Evolutionary conservation across 2,888 invertebrate genomes (phyloP).

Genomic region (Tineola bisselliella): DNA sequence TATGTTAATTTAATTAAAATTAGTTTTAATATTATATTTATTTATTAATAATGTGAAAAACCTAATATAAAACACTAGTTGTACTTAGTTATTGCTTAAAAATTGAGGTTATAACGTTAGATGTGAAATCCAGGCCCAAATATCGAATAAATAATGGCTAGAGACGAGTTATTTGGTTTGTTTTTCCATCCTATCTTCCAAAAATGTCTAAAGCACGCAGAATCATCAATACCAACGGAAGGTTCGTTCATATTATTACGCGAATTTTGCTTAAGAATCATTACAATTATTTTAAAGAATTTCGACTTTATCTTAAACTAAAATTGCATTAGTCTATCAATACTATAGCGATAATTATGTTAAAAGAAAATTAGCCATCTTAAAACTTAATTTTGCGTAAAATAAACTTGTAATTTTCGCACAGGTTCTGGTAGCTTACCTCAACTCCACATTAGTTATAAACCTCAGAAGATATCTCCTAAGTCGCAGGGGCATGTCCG

Average conservation of each 20-base stretch:
- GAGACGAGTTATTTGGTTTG: constrained; percentile 62
- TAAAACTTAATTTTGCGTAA: too few relatives aligned
- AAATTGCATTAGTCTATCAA: too few relatives aligned
- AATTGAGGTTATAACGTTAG: constrained; percentile 3
- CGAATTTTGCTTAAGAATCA: too few relatives aligned
- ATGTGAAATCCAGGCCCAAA: not conserved
- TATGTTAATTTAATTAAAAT: not conserved
- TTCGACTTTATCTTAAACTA: too few relatives aligned
- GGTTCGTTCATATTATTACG: constrained; percentile 30
- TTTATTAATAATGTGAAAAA: not conserved
- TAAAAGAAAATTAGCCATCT: too few relatives aligned
- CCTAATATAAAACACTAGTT: not conserved
- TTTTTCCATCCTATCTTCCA: constrained; percentile 66
- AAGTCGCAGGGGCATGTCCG: constrained; percentile 94
- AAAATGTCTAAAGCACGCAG: constrained; percentile 63
- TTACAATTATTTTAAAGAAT: too few relatives aligned
- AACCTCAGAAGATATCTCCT: constrained; percentile 99
- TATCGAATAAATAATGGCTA: constrained; percentile 40
- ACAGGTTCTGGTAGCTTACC: constrained; percentile 77
- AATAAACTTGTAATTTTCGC: not conserved
- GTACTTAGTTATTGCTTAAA: not conserved
- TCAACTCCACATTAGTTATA: constrained; percentile 96
- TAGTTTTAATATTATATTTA: not conserved
- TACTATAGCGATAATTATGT: too few relatives aligned
- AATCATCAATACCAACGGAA: constrained; percentile 43